phyloP scores from a whole-genome alignment of 2,888 invertebrate species.

The Nasonovia ribisnigri region DNA sequence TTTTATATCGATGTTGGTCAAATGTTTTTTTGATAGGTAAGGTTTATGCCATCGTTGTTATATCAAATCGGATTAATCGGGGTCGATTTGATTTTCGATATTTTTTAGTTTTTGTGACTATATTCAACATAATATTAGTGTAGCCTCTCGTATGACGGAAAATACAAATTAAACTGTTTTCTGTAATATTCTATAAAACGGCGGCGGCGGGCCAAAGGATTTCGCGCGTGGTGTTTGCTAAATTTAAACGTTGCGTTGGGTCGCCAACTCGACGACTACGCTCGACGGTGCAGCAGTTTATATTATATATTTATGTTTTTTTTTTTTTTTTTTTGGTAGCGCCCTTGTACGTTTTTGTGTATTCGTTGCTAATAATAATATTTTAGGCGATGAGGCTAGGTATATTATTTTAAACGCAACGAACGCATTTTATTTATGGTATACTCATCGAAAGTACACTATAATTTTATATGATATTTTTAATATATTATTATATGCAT shows the following conservation, averaged over 20 bases:
- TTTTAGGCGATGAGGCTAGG: not conserved
- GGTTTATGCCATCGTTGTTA: not conserved
- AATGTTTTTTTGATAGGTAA: not conserved
- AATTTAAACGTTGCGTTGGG: slow-evolving; percentile 39
- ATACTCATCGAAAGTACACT: not conserved
- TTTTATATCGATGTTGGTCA: not conserved
- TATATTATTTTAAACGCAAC: slow-evolving; percentile 13
- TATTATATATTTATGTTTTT: not conserved
- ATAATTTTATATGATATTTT: not conserved
- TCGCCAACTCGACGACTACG: slow-evolving; percentile 35
- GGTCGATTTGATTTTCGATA: not conserved
- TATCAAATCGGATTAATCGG: not conserved
- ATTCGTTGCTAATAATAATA: slow-evolving; percentile 55
- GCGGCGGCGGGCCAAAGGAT: slow-evolving; percentile 6
- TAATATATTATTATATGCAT: not conserved
- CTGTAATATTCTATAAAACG: not conserved
- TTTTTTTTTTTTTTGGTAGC: not conserved
- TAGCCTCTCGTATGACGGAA: not conserved
- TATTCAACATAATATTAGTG: not conserved
- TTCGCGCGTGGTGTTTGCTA: slow-evolving; percentile 34
- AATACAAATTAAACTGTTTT: not conserved
- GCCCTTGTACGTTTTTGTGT: not conserved
- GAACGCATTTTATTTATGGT: not conserved
- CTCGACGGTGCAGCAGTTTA: not conserved
- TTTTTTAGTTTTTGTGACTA: not conserved